A percentile compares a stretch with the other conserved stretches of the same genome.
These are phyloP conservation scores for Eurystomus glaucurus DNA, from an alignment of 2,797 vertebrate species.

Conservation along the genomic window DNA sequence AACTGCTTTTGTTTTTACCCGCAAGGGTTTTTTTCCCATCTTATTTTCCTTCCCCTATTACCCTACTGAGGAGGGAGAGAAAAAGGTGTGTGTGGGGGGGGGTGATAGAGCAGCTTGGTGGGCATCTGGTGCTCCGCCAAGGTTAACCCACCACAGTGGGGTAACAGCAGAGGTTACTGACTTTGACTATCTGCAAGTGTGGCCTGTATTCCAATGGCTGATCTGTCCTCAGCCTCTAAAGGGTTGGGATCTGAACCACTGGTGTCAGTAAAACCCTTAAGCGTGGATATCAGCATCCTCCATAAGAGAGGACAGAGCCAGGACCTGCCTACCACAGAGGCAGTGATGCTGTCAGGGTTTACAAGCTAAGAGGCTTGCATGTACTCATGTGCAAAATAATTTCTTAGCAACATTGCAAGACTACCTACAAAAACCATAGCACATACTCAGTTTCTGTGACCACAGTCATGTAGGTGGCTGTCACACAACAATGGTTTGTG, in stretches of 20 bases:
- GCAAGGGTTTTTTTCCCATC: too few species aligned
- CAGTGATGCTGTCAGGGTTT: neutral
- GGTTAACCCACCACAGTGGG: too few species aligned
- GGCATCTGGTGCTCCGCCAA: too few species aligned
- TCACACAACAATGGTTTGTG: constrained; percentile 1
- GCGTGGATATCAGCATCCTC: neutral
- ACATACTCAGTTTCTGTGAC: neutral
- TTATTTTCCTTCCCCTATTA: too few species aligned
- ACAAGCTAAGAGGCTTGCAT: neutral
- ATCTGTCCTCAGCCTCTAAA: neutral
- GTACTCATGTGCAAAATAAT: accelerated
- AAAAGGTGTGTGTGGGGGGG: too few species aligned
- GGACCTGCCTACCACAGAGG: neutral
- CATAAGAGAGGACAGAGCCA: accelerated
- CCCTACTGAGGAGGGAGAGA: too few species aligned
- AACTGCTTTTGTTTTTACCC: too few species aligned
- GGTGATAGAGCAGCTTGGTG: too few species aligned
- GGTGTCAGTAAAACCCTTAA: neutral
- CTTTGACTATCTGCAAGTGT: neutral
- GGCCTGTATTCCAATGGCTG: neutral
- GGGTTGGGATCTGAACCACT: neutral
- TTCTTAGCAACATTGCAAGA: neutral
- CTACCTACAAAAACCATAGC: neutral
- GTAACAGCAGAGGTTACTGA: neutral
- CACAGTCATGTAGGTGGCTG: constrained; percentile 8